Base-by-base conservation (phyloP, 1,140 invertebrate species). In the Euwallacea similis region DNA sequence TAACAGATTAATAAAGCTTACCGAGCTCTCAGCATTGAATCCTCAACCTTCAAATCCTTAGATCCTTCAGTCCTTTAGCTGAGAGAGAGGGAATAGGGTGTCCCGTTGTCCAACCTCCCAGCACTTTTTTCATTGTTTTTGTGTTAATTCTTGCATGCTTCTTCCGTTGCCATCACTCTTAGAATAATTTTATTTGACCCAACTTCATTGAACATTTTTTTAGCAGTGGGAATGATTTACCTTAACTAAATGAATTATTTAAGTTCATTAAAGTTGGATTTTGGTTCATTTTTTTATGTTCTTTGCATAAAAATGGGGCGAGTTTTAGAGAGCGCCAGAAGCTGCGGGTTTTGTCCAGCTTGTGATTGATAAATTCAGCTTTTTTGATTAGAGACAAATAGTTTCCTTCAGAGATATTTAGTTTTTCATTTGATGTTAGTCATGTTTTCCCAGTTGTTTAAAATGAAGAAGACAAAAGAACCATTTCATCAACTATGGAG, bases 41-140 rank as follows among this genome's bases (percentile, higher is more conserved):
- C 53, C 63, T 56, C 43, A 43, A 44, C 62, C 69, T 43, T 46
- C n/a, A 62, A 33, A 15, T 64, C 62, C 13, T 53, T 21, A 41
- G 7, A 64, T 53, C 13, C 46, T 10, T 21, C 11, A 13, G 21
- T 64, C 68, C 63, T 55, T 56, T 16, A 11, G 72, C 76, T 76
- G 74, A 73, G 77, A 33, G 21, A 33, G 21, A 75, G 71, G 65
- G 65, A 58, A 63, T 76, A 77, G 77, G 77, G 75, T 73, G 46
- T 77, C 77, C 76, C 61, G 42, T 77, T 76, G 62, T 74, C 74
- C 75, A 71, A 69, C 62, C 42, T 76, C 76, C 76, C 62, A 54
- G 76, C 76, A 75, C 77, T 72, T 63, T 53, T 77, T 76, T 74
- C 70, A 73, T 76, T 73, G 62, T 33, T 33, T 33, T 74, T 74